Percentiles rank a stretch among this genome's conserved stretches.
phyloP scores from a whole-genome alignment of 2,797 vertebrate species.

The Macroramphosus scolopax region DNA sequence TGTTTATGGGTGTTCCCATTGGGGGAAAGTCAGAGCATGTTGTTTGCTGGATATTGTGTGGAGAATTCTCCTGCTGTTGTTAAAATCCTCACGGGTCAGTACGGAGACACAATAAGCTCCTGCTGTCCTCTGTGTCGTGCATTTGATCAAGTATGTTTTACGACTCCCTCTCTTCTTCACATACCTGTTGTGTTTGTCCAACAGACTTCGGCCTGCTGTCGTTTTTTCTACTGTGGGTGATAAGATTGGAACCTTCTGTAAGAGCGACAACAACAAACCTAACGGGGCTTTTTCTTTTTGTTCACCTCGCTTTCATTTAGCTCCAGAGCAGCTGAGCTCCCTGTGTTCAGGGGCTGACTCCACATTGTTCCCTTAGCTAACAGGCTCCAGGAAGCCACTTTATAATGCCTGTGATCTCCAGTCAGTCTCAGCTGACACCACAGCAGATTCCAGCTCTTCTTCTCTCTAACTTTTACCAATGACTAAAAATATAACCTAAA shows the following conservation, averaged over 20 bases:
- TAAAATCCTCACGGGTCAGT: slow-evolving; percentile 36
- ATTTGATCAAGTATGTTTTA: slow-evolving; percentile 4
- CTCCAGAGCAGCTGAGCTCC: slow-evolving; percentile 35
- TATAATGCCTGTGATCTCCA: slow-evolving; percentile 53
- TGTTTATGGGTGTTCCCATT: slow-evolving; percentile 37
- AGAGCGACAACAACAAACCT: slow-evolving; percentile 45
- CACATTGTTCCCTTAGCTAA: slow-evolving; percentile 59
- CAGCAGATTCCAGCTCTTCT: slow-evolving; percentile 32
- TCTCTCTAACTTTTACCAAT: slow-evolving; percentile 24
- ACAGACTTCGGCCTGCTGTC: not conserved
- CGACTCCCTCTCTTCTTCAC: not conserved
- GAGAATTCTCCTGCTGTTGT: slow-evolving; percentile 33
- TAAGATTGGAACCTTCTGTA: slow-evolving; percentile 56
- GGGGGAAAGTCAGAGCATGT: too few relatives aligned
- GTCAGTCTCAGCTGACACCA: slow-evolving; percentile 51
- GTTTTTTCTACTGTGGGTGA: slow-evolving; percentile 36
- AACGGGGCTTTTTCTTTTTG: slow-evolving; percentile 62
- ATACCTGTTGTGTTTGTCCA: slow-evolving; percentile 18
- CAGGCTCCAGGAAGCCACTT: slow-evolving; percentile 48
- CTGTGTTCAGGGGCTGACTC: slow-evolving; percentile 32
- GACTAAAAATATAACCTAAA: slow-evolving; percentile 26
- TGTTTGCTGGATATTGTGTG: slow-evolving; percentile 22
- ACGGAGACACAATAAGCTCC: slow-evolving; percentile 35
- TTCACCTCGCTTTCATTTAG: slow-evolving; percentile 64
- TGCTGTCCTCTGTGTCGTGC: slow-evolving; percentile 8